phyloP scores from a whole-genome alignment of 2,888 invertebrate genomes.

The Smittia aterrima region DNA sequence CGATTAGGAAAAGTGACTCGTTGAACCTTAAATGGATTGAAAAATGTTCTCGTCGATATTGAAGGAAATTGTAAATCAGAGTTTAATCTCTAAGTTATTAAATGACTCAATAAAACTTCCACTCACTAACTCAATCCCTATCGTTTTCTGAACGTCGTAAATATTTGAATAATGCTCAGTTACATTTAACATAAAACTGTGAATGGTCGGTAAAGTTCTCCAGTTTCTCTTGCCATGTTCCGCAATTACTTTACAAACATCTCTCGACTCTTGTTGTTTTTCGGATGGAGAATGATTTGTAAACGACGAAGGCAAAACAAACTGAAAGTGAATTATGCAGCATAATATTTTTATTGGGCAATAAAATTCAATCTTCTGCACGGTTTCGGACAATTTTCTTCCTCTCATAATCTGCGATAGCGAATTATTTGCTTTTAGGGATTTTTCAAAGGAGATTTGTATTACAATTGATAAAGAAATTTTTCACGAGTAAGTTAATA shows the following conservation, averaged over 20 bases:
- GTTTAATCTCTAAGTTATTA: neutral
- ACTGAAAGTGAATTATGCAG: constrained; percentile 3
- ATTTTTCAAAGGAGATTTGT: too few relatives aligned
- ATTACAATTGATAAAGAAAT: too few relatives aligned
- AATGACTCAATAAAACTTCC: neutral
- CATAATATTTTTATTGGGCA: neutral
- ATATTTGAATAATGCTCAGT: too few relatives aligned
- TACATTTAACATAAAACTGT: neutral
- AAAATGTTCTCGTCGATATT: neutral
- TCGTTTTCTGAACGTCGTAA: too few relatives aligned
- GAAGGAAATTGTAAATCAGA: neutral
- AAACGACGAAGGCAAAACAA: neutral
- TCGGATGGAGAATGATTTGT: neutral
- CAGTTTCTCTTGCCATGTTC: neutral
- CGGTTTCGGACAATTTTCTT: neutral
- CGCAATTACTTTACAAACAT: constrained; percentile 6
- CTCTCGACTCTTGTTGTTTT: neutral
- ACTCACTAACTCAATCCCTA: too few relatives aligned
- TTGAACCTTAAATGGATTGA: neutral
- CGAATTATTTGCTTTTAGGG: neutral
- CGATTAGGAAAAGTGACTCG: neutral
- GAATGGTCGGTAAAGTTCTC: neutral
- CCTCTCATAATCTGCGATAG: neutral
- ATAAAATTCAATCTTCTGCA: constrained; percentile 5
- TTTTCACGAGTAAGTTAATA: too few relatives aligned